Base-by-base conservation (phyloP, 1,140 invertebrate genomes). In the Oryzaephilus surinamensis region DNA sequence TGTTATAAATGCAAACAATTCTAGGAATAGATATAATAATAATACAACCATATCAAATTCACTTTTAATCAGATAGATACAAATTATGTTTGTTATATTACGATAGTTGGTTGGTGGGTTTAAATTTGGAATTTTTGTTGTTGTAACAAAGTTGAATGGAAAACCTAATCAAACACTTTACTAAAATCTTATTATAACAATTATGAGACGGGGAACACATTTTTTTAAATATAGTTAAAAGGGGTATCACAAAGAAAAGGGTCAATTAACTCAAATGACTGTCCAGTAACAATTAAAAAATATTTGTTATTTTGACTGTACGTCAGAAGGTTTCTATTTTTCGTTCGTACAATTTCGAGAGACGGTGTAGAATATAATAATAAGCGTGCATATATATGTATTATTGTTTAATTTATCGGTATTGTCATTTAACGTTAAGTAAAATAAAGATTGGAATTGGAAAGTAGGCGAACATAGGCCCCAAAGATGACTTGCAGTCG, bases 191-290 rank as follows among this genome's bases (percentile, higher is more conserved):
- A 36, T 36, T 36, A 36, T 26, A 36, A 13, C 23, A 26, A 36
- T 26, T 36, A 36, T n/a, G n/a, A 26, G 26, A 36, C 28, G 33
- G 33, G 23, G 19, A 36, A n/a, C n/a, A n/a, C n/a, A n/a, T n/a
- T n/a, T n/a, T n/a, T n/a, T n/a, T n/a, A n/a, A n/a, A n/a, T n/a
- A n/a, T n/a, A n/a, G 21, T 36, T 26, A 26, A 16, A 36, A 36
- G 28, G 28, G 18, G 28, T 36, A 36, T 19, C 12, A 36, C 33
- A 26, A 36, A 36, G 33, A 36, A 36, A 36, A 36, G 31, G 37
- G 37, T 39, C 37, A 39, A 39, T 39, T 39, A 39, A 31, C 37
- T 30, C 29, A 20, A 31, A 39, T 39, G 37, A 39, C 37, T 39
- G 37, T 36, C 33, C 19, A 36, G 13, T 39, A 31, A 39, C 37